A percentile compares a stretch with the other conserved stretches of the same genome.
Conservation (phyloP, 2,113 vertebrate species). For the Cephalopholis sonnerati region DNA sequence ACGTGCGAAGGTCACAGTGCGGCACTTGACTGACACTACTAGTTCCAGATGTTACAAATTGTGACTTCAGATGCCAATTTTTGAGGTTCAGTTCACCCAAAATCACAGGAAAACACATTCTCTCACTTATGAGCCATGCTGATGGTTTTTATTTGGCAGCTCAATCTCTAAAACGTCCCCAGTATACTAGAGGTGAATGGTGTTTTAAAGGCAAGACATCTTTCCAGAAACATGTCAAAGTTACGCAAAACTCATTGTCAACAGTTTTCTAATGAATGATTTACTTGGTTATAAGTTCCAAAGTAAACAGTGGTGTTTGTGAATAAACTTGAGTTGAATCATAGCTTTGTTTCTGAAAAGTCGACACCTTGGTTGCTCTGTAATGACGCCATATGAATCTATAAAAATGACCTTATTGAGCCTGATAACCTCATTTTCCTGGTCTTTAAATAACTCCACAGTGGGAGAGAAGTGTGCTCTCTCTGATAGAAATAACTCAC, state of each 20-base stretch:
- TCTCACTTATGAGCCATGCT: neutral
- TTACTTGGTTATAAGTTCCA: neutral
- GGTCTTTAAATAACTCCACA: constrained; percentile 19
- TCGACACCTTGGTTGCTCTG: neutral
- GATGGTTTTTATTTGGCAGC: neutral
- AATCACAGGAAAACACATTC: neutral
- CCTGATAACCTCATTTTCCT: neutral
- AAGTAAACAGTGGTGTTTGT: neutral
- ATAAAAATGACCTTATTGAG: neutral
- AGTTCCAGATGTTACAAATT: neutral
- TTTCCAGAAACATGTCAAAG: neutral
- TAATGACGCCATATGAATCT: neutral
- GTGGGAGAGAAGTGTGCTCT: neutral
- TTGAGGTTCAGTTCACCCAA: neutral
- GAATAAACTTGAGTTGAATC: neutral
- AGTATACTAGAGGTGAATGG: neutral
- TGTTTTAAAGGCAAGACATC: neutral
- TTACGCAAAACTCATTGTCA: neutral
- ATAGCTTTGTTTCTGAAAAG: neutral
- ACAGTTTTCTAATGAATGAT: neutral
- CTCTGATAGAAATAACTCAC: constrained; percentile 26
- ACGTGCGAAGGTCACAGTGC: constrained; percentile 10
- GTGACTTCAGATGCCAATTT: neutral
- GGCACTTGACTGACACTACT: neutral
- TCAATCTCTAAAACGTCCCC: neutral